Evolutionary conservation across 2,797 vertebrate species (phyloP), one percentile per base, ranked within the genome.

Genomic region (Ctenochaetus hawaiiensis): DNA sequence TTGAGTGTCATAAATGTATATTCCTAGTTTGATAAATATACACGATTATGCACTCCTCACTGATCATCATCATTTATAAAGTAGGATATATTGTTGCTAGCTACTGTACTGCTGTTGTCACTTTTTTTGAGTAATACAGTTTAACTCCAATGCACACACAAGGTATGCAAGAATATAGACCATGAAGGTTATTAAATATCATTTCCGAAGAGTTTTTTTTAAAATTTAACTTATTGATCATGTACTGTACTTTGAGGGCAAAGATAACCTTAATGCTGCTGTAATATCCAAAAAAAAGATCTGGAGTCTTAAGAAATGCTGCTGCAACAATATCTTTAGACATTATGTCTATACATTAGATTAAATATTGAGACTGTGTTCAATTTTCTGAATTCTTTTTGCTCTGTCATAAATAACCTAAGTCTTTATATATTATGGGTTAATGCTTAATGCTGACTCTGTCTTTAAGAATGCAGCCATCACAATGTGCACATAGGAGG

Each of bases 231-330:
- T 6, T 34, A 34, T 34, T 34, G 30, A 30, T 5, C 30, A 30
- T 26, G 26, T 26, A 26, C 26, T 41, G 12, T 54, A 16, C 53
- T 54, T 67, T 13, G 51, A 45, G 16, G 20, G 45, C 26, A 56
- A 2, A 39, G 20, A 49, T 53, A 10, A 39, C 44, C 14, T 12
- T 3, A 16, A 45, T 39, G 20, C 12, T 30, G 22, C 39, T 67
- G 14, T 48, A 37, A 57, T 48, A n/a, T 62, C n/a, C 16, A 56
- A 79, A 39, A 79, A 39, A 56, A 39, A 23, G 34, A 7, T 52
- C 37, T 54, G 12, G 44, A 71, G 65, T 47, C 10, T 53, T 22
- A 52, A 59, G 14, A 62, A 58, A 44, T 61, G 48, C 49, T 67
- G 12, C 48, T 45, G 10, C n/a, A 53, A 9, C 17, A 6, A 56